A percentile compares a stretch with the other conserved stretches of the same genome.
These are phyloP conservation scores for Cosmorhoe ocellata DNA, from an alignment of 2,888 invertebrate species.

Conservation along the genomic window DNA sequence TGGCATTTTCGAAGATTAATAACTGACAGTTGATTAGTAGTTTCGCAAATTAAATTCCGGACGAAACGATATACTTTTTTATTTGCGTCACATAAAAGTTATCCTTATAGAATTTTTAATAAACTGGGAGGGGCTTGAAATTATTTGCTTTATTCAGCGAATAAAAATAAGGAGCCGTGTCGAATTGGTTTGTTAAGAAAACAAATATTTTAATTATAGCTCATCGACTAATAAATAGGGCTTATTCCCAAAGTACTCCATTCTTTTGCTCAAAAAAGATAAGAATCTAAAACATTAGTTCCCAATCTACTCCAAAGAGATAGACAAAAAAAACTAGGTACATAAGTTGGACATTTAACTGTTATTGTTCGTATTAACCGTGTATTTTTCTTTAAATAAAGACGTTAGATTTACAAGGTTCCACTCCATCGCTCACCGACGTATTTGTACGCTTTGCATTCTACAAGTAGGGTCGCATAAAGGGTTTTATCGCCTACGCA, in stretches of 20 bases:
- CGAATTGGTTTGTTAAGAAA: slow-evolving; percentile 2
- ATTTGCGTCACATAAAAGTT: slow-evolving; percentile 22
- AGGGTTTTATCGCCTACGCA: not conserved
- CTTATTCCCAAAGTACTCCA: too few relatives aligned
- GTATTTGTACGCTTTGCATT: not conserved
- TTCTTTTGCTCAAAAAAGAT: too few relatives aligned
- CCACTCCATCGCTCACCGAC: slow-evolving; percentile 23
- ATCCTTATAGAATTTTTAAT: not conserved
- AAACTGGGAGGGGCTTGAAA: not conserved
- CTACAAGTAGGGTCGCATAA: not conserved
- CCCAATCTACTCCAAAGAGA: too few relatives aligned
- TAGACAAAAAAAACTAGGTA: too few relatives aligned
- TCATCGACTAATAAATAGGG: slow-evolving; percentile 2
- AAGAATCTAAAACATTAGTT: too few relatives aligned
- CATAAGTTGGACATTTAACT: too few relatives aligned
- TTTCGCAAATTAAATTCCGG: slow-evolving; percentile 43
- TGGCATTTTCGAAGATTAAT: slow-evolving; percentile 35
- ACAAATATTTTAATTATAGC: slow-evolving; percentile 9
- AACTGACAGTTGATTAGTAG: slow-evolving; percentile 43
- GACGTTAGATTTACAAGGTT: too few relatives aligned
- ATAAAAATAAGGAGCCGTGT: slow-evolving; percentile 3
- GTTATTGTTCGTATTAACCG: too few relatives aligned
- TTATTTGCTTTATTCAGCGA: not conserved
- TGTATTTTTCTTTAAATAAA: too few relatives aligned
- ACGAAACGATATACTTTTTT: slow-evolving; percentile 28